Base-by-base conservation (phyloP, 2,113 vertebrate species). In the Oceanites oceanicus region DNA sequence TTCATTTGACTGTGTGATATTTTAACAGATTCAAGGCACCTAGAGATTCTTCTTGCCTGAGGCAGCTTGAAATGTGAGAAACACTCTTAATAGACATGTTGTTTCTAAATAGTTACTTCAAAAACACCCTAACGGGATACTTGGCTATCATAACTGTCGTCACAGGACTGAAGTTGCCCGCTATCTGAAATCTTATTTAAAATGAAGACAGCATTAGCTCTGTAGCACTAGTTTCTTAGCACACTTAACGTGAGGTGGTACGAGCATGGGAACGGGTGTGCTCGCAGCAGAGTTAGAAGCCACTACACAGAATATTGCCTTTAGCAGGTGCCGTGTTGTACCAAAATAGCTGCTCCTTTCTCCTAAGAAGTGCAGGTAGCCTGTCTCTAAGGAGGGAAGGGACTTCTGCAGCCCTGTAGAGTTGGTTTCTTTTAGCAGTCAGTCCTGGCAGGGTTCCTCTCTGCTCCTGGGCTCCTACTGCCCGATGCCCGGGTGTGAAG, bases 241-340 rank as follows among this genome's bases (percentile, higher is more conserved):
- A 15, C 8, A 1, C 11, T 58, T 34, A 23, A 40, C 0, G 1
- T 6, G 1, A 1, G 3, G 34, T 13, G 45, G 56, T 53, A 13
- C 3, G 1, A 52, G 34, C 2, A 2, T 34, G 66, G 79, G 56
- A 61, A n/a, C 1, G 5, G 6, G 15, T 17, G 36, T 44, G 36
- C 30, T 78, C 52, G 71, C 45, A 61, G 79, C 53, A 45, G 62
- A 62, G 38, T 38, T 68, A 19, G 8, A 36, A 40, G 45, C 52
- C 36, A 18, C 56, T 21, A 1, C 22, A 9, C 74, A 56, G 38
- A 53, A 3, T 27, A 1, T 21, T 65, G 44, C 61, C 44, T 55
- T 62, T 14, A 49, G 58, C 9, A 19, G 27, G 15, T 90, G 62
- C 40, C 11, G 2, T 26, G 2, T 22, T 32, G 52, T 20, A 44